Base-by-base conservation (phyloP, 2,113 vertebrate genomes). In the Psittacula cyanocephala region DNA sequence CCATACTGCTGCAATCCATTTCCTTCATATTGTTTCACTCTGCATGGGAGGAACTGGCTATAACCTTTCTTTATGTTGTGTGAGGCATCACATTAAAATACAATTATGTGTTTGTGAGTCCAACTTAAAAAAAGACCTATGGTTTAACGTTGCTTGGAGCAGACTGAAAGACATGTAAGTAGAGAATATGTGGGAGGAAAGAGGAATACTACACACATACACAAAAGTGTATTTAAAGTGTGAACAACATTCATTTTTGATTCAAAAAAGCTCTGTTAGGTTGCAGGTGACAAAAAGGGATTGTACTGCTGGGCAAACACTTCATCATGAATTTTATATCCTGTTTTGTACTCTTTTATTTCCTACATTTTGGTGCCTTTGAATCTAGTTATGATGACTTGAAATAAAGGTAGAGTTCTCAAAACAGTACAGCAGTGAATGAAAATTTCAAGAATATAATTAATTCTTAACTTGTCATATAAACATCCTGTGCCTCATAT, bases 31-130 rank as follows among this genome's bases (percentile, higher is more conserved):
- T 84, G 69, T 90, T 96, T 81, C 72, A 88, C 50, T 96, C 64
- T 90, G 60, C 93, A 81, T 86, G 69, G 52, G 11, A 93, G 68
- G 60, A 94, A 90, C 75, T 90, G 74, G 71, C 68, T 86, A 52
- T 11, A 75, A 59, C 47, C 27, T 64, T 92, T 93, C 86, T 93
- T 93, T 62, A 75, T 60, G 47, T 75, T 83, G 46, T 88, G 50
- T 84, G 87, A 96, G 57, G 52, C 39, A 78, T 86, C 22, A 19
- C 64, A 81, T 90, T 75, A 95, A 95, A 91, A 91, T 81, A 86
- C 23, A 84, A 44, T 68, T 60, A 60, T 15, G 18, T 75, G 50
- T 83, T 96, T 86, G 76, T 2, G 9, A 84, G 33, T 86, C 86
- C 47, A 90, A 1, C 78, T 83, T 75, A 6, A 20, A 92, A 74